phyloP scores from a whole-genome alignment of 2,113 vertebrate species.

The Urocitellus parryii region DNA sequence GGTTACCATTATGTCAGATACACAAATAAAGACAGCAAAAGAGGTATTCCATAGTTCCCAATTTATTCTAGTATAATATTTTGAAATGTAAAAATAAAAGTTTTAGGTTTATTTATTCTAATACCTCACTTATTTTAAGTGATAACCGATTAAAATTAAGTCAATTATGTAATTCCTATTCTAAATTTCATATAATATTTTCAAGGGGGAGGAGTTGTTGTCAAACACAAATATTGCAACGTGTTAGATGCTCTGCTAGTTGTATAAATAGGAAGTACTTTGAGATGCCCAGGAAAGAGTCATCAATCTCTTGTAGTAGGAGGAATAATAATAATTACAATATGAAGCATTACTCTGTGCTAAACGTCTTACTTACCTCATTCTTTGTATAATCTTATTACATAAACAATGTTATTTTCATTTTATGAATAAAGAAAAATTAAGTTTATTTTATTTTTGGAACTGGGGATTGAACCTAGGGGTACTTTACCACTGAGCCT shows the following conservation, averaged over 20 bases:
- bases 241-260: not conserved
- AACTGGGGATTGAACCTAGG: no score
- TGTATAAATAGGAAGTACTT: not conserved
- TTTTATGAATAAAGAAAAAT: conserved; percentile 47
- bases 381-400: not conserved
- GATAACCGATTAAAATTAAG: not conserved
- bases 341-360: not conserved
- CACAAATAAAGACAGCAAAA: not conserved
- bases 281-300: not conserved
- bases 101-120: not conserved
- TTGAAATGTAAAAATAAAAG: conserved; percentile 18
- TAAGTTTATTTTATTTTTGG: not conserved
- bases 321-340: not conserved
- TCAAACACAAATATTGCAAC: not conserved
- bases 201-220: not conserved
- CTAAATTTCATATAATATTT: conserved; percentile 11
- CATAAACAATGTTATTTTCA: not conserved
- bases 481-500: no score
- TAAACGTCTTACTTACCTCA: not conserved
- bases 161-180: not conserved
- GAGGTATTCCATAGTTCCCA: not conserved
- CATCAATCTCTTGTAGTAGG: not conserved
- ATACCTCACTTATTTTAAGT: not conserved
- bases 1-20: not conserved
- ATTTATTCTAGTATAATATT: not conserved